Base-by-base conservation (phyloP, 2,797 vertebrate genomes). In the Semaprochilodus insignis region DNA sequence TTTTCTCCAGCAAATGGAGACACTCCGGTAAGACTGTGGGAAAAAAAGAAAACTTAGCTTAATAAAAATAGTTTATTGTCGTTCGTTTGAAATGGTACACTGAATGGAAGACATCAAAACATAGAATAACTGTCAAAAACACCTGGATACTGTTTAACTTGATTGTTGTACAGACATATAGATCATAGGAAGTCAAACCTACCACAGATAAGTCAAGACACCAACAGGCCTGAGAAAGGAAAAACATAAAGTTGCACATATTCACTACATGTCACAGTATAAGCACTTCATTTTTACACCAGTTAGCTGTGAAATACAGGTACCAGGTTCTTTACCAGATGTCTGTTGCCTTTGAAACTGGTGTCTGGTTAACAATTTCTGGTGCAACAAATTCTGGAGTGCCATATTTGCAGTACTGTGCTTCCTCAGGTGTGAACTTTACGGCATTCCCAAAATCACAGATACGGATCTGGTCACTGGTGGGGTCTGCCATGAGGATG, bases 1-100 rank as follows among this genome's bases (percentile, higher is more conserved):
- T 98, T 98, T 87, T 99, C 98, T 1, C 98, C 98, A 60, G 97
- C 97, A 0, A 99, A 99, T 0, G 98, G 98, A 55, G 98, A 99
- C 86, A 99, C 97, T 57, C 98, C 97, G 0, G 98, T 99, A 87
- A 99, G 92, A 90, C 98, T 99, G 83, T 44, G 51, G 48, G 70
- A 65, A 25, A 79, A 21, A 79, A 21, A 88, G 81, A 67, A 23
- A 74, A 13, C 6, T 31, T 67, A 40, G 23, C 21, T 67, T 40
- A 67, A 31, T 23, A 25, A 23, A 17, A 16, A 8, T 54, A 14
- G 2, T 74, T 73, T 55, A 73, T 3, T 54, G 25, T 27, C 21
- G 25, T 2, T 54, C 55, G 8, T 31, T 54, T 25, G 15, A 17
- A 55, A 19, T 10, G 55, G 16, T 36, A 36, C 27, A 40, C 31